phyloP scores from a whole-genome alignment of 2,113 vertebrate genomes.

The Halichoeres trimaculatus region DNA sequence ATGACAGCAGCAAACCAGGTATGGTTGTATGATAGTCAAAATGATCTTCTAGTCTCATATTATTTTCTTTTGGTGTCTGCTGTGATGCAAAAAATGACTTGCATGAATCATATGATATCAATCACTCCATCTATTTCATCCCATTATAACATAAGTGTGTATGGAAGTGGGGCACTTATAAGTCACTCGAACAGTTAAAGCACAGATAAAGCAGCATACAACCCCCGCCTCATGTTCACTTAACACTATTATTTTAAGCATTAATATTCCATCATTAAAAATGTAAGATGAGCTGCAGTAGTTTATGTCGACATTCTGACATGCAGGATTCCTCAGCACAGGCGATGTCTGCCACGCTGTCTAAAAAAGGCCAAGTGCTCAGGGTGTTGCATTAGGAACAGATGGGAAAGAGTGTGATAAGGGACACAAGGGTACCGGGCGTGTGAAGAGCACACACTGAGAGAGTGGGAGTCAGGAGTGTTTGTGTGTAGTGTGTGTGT shows the following conservation, averaged over 20 bases:
- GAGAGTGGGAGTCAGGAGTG: conserved; percentile 41
- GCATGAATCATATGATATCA: no score
- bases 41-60: no score
- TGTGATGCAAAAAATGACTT: no score
- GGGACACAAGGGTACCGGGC: conserved; percentile 50
- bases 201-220: not conserved
- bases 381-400: conserved; percentile 73
- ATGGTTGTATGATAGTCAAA: no score
- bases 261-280: conserved; percentile 29
- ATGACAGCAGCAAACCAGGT: no score
- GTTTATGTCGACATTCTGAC: conserved; percentile 41
- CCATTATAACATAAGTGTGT: not conserved
- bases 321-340: conserved; percentile 55
- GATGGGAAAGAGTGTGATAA: conserved; percentile 69
- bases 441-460: conserved; percentile 49
- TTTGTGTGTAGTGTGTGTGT: not conserved
- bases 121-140: not conserved
- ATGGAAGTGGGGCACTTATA: not conserved
- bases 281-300: conserved; percentile 24
- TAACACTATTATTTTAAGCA: conserved; percentile 32
- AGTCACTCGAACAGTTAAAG: not conserved
- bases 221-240: conserved; percentile 3
- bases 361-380: conserved; percentile 62
- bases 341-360: conserved; percentile 62
- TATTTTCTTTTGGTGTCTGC: no score